phyloP scores from a whole-genome alignment of 2,113 vertebrate genomes.

The Pteropus alecto region DNA sequence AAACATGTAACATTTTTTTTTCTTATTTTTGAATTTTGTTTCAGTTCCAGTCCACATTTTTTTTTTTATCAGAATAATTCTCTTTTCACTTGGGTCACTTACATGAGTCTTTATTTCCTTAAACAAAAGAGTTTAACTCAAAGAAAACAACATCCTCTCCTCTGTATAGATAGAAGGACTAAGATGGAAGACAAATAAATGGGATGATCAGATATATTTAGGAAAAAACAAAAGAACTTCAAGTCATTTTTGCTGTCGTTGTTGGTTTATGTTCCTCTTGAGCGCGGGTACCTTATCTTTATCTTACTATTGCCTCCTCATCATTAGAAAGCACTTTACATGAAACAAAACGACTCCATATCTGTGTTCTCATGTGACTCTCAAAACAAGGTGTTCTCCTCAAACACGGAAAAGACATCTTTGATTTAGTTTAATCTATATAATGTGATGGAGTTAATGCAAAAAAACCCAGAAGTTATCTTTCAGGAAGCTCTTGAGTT shows the following conservation, averaged over 20 bases:
- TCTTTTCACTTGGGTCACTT: not conserved
- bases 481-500: not conserved
- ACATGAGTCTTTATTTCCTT: not conserved
- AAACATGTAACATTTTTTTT: not conserved
- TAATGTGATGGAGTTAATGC: not conserved
- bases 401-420: not conserved
- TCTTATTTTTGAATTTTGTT: not conserved
- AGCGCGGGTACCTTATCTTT: not conserved
- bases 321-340: not conserved
- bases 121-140: not conserved
- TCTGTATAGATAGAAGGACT: not conserved
- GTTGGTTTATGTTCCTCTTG: not conserved
- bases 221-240: not conserved
- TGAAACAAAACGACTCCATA: not conserved
- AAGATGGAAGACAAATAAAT: not conserved
- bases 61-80: not conserved
- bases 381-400: not conserved
- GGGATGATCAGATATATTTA: not conserved
- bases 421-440: not conserved
- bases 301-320: not conserved
- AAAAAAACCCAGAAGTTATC: not conserved
- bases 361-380: not conserved
- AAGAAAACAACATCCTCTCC: not conserved
- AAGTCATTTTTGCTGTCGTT: not conserved
- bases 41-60: not conserved